Evolutionary conservation across 1,140 invertebrate genomes (phyloP), one percentile per base, ranked within the genome.

Genomic region (Papilio glaucus): DNA sequence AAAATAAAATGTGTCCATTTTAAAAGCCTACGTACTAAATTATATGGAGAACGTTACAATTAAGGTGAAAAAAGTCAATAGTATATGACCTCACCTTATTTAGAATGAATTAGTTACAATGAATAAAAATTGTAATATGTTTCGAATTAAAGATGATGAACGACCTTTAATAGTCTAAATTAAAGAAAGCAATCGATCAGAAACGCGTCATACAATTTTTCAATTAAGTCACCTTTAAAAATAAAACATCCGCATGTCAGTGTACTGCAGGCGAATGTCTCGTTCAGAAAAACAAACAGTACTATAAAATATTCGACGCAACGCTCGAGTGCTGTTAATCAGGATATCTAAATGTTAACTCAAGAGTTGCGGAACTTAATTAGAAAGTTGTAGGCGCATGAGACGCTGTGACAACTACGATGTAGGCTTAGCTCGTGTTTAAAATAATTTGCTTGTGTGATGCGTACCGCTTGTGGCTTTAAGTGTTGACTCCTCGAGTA

Each of bases 281-380:
- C 37, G 37, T 33, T 62, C 29, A 13, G 33, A 26, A 38, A 7
- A 24, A 18, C 69, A 72, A 67, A 42, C n/a, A 67, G 49, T 29
- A 73, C 72, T 81, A 79, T 82, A 78, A 79, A 81, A 78, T 81
- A 74, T 76, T 76, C 75, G 68, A 72, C 75, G 80, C 70, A 77
- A 69, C 73, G 78, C 78, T 72, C 75, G 80, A 70, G 75, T 79
- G 49, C 72, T 76, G 79, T 84, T 83, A 83, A 88, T 86, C 82
- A 85, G 77, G 77, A 75, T 81, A 76, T 84, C 82, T 82, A 88
- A 88, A 87, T 87, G 85, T 88, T 87, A 83, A 83, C 85, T 84
- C 75, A 77, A 78, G 77, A 87, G 78, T 81, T 82, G 72, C 45
- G 63, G 68, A 86, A 88, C 85, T 87, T 88, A 86, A 88, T 88